These are phyloP conservation scores for Melospiza georgiana DNA, from an alignment of 2,113 vertebrate species.

Conservation along the genomic window DNA sequence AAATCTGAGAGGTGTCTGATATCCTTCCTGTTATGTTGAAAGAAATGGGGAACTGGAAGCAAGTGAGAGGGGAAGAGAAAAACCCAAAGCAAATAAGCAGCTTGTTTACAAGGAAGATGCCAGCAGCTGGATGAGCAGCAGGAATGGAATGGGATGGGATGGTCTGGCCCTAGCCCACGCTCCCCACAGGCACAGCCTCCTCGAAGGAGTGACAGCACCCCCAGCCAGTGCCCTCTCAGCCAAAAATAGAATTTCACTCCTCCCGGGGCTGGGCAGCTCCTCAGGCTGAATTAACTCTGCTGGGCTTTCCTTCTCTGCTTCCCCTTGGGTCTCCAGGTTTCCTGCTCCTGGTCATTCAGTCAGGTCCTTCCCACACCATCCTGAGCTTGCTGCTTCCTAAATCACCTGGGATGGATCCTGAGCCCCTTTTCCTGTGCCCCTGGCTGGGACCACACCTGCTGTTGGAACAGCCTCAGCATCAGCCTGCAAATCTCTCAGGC, in stretches of 20 bases:
- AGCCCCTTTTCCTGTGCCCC: too few relatives aligned
- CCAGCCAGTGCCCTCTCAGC: not conserved
- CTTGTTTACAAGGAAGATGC: conserved; percentile 55
- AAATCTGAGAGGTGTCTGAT: conserved; percentile 44
- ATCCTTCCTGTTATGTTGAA: conserved; percentile 61
- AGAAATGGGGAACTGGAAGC: conserved; percentile 7
- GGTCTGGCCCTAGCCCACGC: not conserved
- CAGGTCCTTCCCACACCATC: not conserved
- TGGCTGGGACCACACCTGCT: not conserved
- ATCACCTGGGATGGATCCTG: not conserved
- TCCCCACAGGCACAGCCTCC: not conserved
- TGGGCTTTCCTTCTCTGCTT: not conserved
- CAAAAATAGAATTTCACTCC: not conserved
- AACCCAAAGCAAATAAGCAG: conserved; percentile 26
- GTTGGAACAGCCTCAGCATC: not conserved
- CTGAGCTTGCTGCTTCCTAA: not conserved
- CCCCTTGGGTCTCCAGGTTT: not conserved
- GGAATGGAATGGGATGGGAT: not conserved
- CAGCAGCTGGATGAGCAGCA: conserved; percentile 45
- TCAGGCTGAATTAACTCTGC: not conserved
- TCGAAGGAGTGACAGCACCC: not conserved
- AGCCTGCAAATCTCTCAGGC: not conserved
- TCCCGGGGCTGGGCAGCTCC: not conserved
- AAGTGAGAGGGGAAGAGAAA: not conserved
- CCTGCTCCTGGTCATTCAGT: not conserved